These are phyloP conservation scores for Sarotherodon lohbergeri DNA, from an alignment of 2,113 vertebrate genomes.

Conservation along the genomic window DNA sequence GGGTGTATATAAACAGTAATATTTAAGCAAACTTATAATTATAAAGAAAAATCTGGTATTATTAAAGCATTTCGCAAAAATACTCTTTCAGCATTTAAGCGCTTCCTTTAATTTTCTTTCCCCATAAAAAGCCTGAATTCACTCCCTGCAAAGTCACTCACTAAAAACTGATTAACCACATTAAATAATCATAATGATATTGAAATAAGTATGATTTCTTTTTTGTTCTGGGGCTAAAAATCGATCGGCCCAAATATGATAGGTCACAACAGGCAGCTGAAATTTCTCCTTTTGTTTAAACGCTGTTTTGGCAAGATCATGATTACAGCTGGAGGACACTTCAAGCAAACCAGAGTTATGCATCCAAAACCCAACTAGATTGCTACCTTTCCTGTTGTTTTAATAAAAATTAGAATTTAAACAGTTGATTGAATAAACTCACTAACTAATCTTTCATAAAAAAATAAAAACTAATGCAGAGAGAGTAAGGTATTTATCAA, in stretches of 20 bases:
- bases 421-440: not conserved
- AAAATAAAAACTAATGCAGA: not conserved
- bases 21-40: not conserved
- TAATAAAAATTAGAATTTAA: not conserved
- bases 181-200: not conserved
- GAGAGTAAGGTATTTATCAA: not conserved
- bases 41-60: not conserved
- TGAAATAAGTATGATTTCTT: not conserved
- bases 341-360: not conserved
- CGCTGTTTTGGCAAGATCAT: not conserved
- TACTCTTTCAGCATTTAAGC: not conserved
- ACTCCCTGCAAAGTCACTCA: not conserved
- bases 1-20: not conserved
- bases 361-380: not conserved
- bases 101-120: not conserved
- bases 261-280: not conserved
- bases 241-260: not conserved
- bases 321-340: not conserved
- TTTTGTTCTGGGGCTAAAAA: not conserved
- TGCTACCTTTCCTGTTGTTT: not conserved
- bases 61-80: not conserved
- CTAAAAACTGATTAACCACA: not conserved
- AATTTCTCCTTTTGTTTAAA: not conserved
- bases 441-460: not conserved
- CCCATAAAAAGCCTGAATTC: not conserved